Conservation (phyloP, 2,113 vertebrate genomes). For the Notarius lentiginosus region DNA sequence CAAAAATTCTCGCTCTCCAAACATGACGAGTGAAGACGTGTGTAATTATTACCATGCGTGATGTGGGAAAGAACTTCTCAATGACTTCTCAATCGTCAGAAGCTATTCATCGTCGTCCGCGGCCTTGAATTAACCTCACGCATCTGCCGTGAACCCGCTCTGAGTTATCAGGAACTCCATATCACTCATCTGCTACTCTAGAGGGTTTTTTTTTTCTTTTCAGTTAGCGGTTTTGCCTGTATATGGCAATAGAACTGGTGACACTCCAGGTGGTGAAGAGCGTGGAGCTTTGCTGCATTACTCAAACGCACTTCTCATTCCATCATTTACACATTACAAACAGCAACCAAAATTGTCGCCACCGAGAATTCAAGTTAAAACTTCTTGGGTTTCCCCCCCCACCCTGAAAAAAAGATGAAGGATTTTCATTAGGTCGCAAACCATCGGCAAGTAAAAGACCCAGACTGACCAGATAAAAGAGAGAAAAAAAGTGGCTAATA, state of each 20-base stretch:
- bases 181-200: not conserved
- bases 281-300: not conserved
- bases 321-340: not conserved
- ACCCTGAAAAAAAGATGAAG: not conserved
- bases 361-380: not conserved
- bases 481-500: not conserved
- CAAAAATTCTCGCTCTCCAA: not conserved
- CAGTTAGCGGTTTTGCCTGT: slow-evolving; percentile 5
- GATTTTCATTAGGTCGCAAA: not conserved
- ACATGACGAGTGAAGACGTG: not conserved
- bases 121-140: not conserved
- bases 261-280: not conserved
- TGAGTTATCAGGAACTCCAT: not conserved
- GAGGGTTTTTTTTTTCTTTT: not conserved
- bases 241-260: not conserved
- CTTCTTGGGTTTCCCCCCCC: too few species aligned
- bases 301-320: not conserved
- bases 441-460: not conserved
- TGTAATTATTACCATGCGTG: not conserved
- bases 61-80: not conserved
- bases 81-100: not conserved
- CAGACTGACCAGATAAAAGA: not conserved
- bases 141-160: not conserved
- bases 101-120: not conserved
- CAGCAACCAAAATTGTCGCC: not conserved